Percentiles rank a stretch among this genome's conserved stretches.
Conservation (phyloP, 2,888 invertebrate species). For the Palloptera scutellata region DNA sequence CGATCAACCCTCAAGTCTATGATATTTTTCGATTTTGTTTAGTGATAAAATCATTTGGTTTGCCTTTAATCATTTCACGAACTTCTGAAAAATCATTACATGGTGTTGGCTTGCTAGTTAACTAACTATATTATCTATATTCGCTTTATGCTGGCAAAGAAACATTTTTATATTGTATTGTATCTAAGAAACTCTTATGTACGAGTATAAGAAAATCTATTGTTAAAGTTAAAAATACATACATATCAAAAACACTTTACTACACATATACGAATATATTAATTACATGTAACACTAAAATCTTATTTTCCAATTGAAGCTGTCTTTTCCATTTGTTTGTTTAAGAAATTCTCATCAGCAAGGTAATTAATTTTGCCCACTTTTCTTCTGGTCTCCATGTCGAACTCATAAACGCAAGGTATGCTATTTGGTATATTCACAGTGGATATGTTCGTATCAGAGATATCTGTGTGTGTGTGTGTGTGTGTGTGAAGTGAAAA, state of each 20-base stretch:
- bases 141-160: not conserved
- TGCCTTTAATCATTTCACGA: too few species aligned
- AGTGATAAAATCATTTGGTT: too few species aligned
- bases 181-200: not conserved
- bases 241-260: not conserved
- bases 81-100: too few species aligned
- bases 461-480: constrained; percentile 67
- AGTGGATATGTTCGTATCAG: constrained; percentile 76
- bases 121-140: too few species aligned
- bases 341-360: constrained; percentile 80
- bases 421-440: constrained; percentile 83
- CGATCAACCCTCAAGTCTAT: too few species aligned
- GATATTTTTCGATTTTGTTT: too few species aligned
- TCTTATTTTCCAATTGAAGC: constrained; percentile 76
- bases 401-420: constrained; percentile 80
- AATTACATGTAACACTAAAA: constrained; percentile 4
- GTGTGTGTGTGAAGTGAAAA: constrained; percentile 50
- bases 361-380: constrained; percentile 77
- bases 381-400: constrained; percentile 72
- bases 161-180: not conserved
- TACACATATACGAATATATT: not conserved
- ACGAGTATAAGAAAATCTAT: not conserved
- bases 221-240: not conserved
- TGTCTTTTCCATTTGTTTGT: constrained; percentile 78
- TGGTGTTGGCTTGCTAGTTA: too few species aligned